Conservation (phyloP, 30 jellyfish, hydroid and myxozoan species). For the Aurelia coerulea region DNA sequence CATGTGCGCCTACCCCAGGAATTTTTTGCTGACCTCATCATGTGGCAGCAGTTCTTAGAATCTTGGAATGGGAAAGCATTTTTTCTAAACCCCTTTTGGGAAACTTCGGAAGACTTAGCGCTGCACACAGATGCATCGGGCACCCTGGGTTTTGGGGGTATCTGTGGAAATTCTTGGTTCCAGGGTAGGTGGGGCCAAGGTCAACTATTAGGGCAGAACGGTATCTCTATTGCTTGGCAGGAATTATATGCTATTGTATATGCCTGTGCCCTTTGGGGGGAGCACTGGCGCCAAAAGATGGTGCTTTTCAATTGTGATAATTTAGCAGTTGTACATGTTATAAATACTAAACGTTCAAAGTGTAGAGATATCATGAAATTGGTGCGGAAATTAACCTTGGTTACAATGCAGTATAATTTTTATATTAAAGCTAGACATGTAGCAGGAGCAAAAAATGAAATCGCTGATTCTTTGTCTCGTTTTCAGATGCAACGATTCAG, state of each 20-base stretch:
- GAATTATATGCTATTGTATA: slow-evolving; percentile 39
- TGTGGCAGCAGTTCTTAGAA: slow-evolving; percentile 57
- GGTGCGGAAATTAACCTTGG: slow-evolving; percentile 4
- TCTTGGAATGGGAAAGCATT: slow-evolving; percentile 75
- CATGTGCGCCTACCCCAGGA: slow-evolving; percentile 15
- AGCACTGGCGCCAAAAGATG: slow-evolving; percentile 9
- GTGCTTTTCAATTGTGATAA: slow-evolving; percentile 29
- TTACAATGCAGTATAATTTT: slow-evolving; percentile 4
- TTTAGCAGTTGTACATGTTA: slow-evolving; percentile 9
- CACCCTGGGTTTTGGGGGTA: slow-evolving; percentile 33
- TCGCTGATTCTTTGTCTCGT: slow-evolving; percentile 51
- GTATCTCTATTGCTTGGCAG: slow-evolving; percentile 32
- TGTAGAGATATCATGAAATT: neutral
- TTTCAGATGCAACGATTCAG: neutral
- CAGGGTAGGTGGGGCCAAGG: neutral
- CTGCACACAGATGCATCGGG: slow-evolving; percentile 33
- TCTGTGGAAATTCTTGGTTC: neutral
- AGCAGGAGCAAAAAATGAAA: slow-evolving; percentile 13
- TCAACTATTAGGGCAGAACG: neutral
- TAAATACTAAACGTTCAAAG: slow-evolving; percentile 10
- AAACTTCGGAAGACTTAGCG: neutral
- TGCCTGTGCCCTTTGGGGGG: slow-evolving; percentile 48
- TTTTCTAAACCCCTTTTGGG: slow-evolving; percentile 2
- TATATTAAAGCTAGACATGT: slow-evolving; percentile 5
- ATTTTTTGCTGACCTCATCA: slow-evolving; percentile 44